These are phyloP conservation scores for Chelmon rostratus DNA, from an alignment of 2,797 vertebrate genomes.

Conservation along the genomic window DNA sequence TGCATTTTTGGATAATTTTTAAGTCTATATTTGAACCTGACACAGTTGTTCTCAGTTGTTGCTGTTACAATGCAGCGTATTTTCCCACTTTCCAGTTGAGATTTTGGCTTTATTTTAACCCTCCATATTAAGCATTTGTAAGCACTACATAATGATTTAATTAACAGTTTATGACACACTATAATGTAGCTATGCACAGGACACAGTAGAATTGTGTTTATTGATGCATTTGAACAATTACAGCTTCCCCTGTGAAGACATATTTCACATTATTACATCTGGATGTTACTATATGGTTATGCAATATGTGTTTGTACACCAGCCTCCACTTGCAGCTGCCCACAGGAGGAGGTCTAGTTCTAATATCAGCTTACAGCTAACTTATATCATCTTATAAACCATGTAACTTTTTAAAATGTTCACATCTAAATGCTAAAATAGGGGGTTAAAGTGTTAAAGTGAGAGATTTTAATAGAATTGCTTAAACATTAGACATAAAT, in stretches of 20 bases:
- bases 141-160: background rate
- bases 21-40: conserved; percentile 70
- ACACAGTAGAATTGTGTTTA: background rate
- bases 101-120: background rate
- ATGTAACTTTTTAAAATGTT: background rate
- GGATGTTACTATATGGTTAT: too few species aligned
- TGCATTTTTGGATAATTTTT: conserved; percentile 46
- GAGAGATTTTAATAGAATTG: conserved; percentile 1
- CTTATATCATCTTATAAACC: too few species aligned
- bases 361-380: too few species aligned
- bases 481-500: background rate
- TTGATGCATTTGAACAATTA: background rate
- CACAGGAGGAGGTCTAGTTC: too few species aligned
- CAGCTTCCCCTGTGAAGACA: background rate
- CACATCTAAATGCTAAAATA: background rate
- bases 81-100: background rate
- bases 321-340: too few species aligned
- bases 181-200: background rate
- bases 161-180: background rate
- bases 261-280: background rate
- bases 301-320: too few species aligned
- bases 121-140: background rate
- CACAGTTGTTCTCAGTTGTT: conserved; percentile 29
- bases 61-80: background rate
- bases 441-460: background rate